Evolutionary conservation across 1,140 invertebrate genomes (phyloP).

Genomic region (Eulimnadia texana): DNA sequence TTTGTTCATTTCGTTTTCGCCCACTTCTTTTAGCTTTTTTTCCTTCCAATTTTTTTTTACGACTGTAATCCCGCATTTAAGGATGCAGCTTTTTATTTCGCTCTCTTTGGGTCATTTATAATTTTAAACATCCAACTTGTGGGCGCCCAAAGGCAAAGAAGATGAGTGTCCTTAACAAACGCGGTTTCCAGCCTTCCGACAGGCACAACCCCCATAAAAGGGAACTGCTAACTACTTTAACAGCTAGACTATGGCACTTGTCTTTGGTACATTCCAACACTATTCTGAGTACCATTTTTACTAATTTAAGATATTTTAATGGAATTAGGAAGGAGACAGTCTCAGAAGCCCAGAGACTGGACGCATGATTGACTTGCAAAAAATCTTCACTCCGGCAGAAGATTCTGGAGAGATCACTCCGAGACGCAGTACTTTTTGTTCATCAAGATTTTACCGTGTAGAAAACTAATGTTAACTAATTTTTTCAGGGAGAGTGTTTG

Average conservation of each 20-base stretch:
- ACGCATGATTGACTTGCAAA: conserved; percentile 55
- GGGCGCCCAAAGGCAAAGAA: not conserved
- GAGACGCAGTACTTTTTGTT: conserved; percentile 30
- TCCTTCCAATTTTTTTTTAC: not conserved
- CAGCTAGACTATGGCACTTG: conserved; percentile 58
- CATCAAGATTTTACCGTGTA: too few species aligned
- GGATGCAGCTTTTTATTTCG: not conserved
- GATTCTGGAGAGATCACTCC: conserved; percentile 53
- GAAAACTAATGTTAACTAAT: too few species aligned
- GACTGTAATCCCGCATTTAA: not conserved
- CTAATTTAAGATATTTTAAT: not conserved
- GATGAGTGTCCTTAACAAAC: conserved; percentile 31
- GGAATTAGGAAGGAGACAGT: conserved; percentile 17
- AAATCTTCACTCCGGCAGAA: conserved; percentile 66
- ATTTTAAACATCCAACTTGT: not conserved
- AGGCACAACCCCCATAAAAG: conserved; percentile 60
- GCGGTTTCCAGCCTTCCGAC: conserved; percentile 71
- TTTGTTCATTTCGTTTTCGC: not conserved
- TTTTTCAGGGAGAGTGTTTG: conserved; percentile 74
- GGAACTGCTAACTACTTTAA: conserved; percentile 60
- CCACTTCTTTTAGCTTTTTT: not conserved
- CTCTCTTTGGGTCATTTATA: not conserved
- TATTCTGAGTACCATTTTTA: too few species aligned
- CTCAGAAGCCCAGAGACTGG: conserved; percentile 11
- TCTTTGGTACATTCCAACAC: conserved; percentile 52